Conservation (phyloP, 2,888 invertebrate species). For the Microplitis manilae region DNA sequence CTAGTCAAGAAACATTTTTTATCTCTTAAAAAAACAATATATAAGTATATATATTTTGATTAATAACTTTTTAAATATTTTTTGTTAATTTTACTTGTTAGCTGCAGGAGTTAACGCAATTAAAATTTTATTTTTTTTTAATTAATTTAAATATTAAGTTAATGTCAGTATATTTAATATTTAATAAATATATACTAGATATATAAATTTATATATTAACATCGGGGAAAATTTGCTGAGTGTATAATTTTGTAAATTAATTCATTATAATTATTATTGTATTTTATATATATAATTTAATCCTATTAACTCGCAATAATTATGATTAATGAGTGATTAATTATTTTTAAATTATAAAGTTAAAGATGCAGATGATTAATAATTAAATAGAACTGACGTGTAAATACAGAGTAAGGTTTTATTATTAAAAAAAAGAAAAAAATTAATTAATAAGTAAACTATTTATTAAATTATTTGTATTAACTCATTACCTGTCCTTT, state of each 20-base stretch:
- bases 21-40: constrained; percentile 37
- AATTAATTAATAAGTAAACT: not conserved
- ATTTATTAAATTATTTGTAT: constrained; percentile 11
- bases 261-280: not conserved
- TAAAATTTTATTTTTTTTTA: not conserved
- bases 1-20: constrained; percentile 67
- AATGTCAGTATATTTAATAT: not conserved
- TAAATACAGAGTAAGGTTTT: constrained; percentile 30
- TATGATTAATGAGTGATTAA: not conserved
- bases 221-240: not conserved
- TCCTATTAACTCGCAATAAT: not conserved
- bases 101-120: constrained; percentile 46
- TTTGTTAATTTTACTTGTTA: constrained; percentile 51
- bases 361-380: not conserved
- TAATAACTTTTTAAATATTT: constrained; percentile 31
- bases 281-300: not conserved
- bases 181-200: not conserved
- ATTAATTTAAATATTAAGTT: not conserved
- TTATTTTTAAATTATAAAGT: constrained; percentile 29
- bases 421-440: not conserved
- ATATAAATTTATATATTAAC: no score
- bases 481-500: not conserved
- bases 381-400: constrained; percentile 18
- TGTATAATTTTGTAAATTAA: constrained; percentile 1
- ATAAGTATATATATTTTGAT: constrained; percentile 19